phyloP scores from a whole-genome alignment of 2,888 invertebrate species.

The Pollenia amentaria region DNA sequence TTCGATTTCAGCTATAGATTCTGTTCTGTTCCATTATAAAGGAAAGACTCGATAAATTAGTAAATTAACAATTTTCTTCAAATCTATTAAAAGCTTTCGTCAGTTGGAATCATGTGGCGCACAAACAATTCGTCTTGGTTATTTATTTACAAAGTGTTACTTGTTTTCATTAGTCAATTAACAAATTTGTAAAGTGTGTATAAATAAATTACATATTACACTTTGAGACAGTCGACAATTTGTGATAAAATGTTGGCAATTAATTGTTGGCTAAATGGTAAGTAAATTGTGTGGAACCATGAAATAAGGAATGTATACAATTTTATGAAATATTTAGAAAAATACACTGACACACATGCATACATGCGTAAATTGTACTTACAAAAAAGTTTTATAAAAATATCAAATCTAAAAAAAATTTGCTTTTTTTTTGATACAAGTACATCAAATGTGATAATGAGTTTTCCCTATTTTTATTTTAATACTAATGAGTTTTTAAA shows the following conservation, averaged over 20 bases:
- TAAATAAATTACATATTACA: slow-evolving; percentile 55
- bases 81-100: background rate
- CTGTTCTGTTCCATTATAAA: no score
- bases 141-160: slow-evolving; percentile 38
- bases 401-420: slow-evolving; percentile 48
- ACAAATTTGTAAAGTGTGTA: slow-evolving; percentile 60
- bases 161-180: slow-evolving; percentile 65
- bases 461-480: background rate
- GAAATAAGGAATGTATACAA: slow-evolving; percentile 38
- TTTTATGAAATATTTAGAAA: slow-evolving; percentile 28
- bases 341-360: background rate
- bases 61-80: background rate
- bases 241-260: slow-evolving; percentile 74
- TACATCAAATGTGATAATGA: background rate
- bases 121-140: slow-evolving; percentile 40
- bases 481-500: background rate
- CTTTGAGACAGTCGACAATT: slow-evolving; percentile 60
- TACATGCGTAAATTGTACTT: background rate
- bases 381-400: slow-evolving; percentile 1
- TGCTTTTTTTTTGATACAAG: no score
- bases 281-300: slow-evolving; percentile 74
- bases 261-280: slow-evolving; percentile 76
- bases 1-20: no score
- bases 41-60: no score
- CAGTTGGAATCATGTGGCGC: background rate